Evolutionary conservation across 2,888 invertebrate genomes (phyloP).

Genomic region (Leucoma salicis): DNA sequence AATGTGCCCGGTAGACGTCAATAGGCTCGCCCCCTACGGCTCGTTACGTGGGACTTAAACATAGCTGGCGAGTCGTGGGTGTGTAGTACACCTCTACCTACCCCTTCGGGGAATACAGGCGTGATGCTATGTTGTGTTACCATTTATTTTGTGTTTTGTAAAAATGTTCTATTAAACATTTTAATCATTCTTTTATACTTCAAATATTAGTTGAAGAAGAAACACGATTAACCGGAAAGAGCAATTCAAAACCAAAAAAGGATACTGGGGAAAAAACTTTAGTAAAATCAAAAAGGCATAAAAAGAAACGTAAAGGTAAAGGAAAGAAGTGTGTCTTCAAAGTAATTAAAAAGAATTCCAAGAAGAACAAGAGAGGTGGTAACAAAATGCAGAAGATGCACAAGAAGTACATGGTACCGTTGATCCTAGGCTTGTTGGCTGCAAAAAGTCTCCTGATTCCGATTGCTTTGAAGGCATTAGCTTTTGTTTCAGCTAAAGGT

Average conservation of each 20-base stretch:
- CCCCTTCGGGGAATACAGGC: too few species aligned
- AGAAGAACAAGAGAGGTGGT: constrained; percentile 38
- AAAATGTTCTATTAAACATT: too few species aligned
- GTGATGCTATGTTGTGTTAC: too few species aligned
- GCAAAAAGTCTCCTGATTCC: constrained; percentile 86
- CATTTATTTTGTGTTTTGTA: too few species aligned
- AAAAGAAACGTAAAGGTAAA: constrained; percentile 46
- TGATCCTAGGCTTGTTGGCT: constrained; percentile 84
- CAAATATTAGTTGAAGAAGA: too few species aligned
- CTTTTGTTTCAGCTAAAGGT: constrained; percentile 85
- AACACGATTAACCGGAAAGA: constrained; percentile 13
- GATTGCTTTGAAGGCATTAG: constrained; percentile 85
- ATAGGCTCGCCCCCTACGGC: too few species aligned
- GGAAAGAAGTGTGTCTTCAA: constrained; percentile 64
- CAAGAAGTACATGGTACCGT: constrained; percentile 81
- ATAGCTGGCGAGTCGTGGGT: too few species aligned
- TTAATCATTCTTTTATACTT: too few species aligned
- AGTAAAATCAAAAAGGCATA: constrained; percentile 4
- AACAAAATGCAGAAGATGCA: constrained; percentile 50
- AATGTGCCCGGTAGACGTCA: too few species aligned
- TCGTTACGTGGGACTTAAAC: too few species aligned
- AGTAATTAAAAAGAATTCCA: constrained; percentile 44
- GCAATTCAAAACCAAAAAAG: constrained; percentile 20
- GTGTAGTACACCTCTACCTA: too few species aligned
- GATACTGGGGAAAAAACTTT: constrained; percentile 10